Percentiles rank a stretch among this genome's conserved stretches.
Conservation (phyloP, 1,140 invertebrate genomes). For the Heterodera carotae region DNA sequence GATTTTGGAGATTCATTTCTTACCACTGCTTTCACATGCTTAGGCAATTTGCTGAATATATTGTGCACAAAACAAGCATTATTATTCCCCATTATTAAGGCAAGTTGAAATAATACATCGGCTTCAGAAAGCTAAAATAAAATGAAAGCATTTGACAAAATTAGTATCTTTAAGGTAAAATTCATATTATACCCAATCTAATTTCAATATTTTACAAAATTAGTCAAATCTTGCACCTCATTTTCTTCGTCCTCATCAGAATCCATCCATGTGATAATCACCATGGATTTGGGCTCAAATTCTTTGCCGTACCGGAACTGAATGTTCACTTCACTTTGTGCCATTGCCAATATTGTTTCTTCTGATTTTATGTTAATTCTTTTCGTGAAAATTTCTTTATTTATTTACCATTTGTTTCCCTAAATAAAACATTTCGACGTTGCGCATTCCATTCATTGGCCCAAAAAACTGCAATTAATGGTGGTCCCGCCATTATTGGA, state of each 20-base stretch:
- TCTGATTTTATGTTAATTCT: constrained; percentile 29
- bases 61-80: constrained; percentile 55
- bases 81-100: constrained; percentile 50
- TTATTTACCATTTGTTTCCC: constrained; percentile 49
- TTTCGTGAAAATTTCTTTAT: not conserved
- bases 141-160: too few species aligned
- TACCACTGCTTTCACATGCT: constrained; percentile 12
- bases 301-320: constrained; percentile 55
- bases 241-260: constrained; percentile 3
- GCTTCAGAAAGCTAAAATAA: constrained; percentile 19
- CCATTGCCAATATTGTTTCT: constrained; percentile 44
- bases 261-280: constrained; percentile 56
- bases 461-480: constrained; percentile 54
- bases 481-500: constrained; percentile 28
- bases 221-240: constrained; percentile 38
- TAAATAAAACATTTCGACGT: constrained; percentile 41
- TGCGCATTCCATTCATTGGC: constrained; percentile 12
- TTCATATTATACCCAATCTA: too few species aligned
- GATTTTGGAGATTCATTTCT: not conserved
- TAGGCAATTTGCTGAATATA: constrained; percentile 50
- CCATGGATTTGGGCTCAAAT: constrained; percentile 49
- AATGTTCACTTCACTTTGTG: constrained; percentile 58
- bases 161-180: too few species aligned
- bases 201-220: constrained; percentile 1
- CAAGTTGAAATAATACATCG: constrained; percentile 54